phyloP scores from a whole-genome alignment of 2,113 vertebrate species.

The Tylochromis polylepis region DNA sequence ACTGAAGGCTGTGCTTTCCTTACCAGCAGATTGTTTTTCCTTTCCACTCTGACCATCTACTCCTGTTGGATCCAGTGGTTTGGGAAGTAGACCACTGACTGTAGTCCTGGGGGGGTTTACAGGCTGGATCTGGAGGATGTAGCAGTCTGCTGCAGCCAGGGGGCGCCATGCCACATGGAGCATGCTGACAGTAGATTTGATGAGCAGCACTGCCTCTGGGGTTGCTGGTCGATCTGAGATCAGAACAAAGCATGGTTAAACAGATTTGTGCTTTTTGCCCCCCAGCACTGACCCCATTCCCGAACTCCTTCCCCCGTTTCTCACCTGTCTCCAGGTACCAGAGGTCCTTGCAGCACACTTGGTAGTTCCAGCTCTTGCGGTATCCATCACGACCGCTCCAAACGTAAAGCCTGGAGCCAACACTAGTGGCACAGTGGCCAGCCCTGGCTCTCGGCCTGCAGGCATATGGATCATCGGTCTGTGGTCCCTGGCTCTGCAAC shows the following conservation, averaged over 20 bases:
- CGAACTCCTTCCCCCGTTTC: constrained; percentile 2
- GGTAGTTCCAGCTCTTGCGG: constrained; percentile 90
- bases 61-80: background rate
- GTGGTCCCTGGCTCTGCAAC: constrained; percentile 69
- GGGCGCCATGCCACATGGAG: constrained; percentile 96
- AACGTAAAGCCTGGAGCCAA: constrained; percentile 92
- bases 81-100: background rate
- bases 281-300: accelerated
- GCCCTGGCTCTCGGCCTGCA: constrained; percentile 84
- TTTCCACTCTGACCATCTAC: background rate
- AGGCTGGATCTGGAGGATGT: constrained; percentile 87
- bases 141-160: constrained; percentile 87
- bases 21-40: background rate
- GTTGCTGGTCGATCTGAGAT: constrained; percentile 81
- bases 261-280: background rate
- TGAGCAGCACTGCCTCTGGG: constrained; percentile 86
- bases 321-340: constrained; percentile 98
- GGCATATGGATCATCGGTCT: constrained; percentile 79
- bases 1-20: background rate
- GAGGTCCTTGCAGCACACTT: constrained; percentile 98
- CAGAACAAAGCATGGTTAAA: background rate
- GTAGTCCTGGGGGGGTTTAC: constrained; percentile 24
- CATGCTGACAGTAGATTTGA: constrained; percentile 90
- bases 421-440: constrained; percentile 84
- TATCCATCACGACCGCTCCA: constrained; percentile 97